Percentiles rank a stretch among this genome's conserved stretches.
phyloP scores from a whole-genome alignment of 2,113 vertebrate species.

The Pygoscelis antarcticus region DNA sequence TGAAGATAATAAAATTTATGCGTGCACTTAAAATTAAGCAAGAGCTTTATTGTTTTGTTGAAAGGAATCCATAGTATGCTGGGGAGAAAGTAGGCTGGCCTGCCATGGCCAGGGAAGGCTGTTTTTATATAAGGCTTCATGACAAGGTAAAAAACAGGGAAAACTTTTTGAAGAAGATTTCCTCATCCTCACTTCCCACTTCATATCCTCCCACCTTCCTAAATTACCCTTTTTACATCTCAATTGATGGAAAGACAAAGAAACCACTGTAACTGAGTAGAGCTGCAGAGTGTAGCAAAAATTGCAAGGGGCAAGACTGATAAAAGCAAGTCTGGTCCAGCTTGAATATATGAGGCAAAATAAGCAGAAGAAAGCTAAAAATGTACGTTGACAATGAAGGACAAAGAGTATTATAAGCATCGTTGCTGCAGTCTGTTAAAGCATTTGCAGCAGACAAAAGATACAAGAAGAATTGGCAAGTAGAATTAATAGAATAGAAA shows the following conservation, averaged over 20 bases:
- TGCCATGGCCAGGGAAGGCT: not conserved
- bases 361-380: constrained; percentile 58
- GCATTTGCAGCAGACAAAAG: constrained; percentile 22
- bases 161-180: constrained; percentile 46
- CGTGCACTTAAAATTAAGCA: not conserved
- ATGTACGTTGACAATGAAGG: not conserved
- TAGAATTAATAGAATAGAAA: constrained; percentile 1
- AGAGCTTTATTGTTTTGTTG: not conserved
- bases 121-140: constrained; percentile 35
- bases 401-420: constrained; percentile 2
- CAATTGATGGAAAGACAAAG: constrained; percentile 57
- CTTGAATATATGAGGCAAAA: constrained; percentile 32
- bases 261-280: constrained; percentile 41
- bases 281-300: constrained; percentile 33
- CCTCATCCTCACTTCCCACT: constrained; percentile 62
- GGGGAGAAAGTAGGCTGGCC: not conserved
- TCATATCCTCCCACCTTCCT: constrained; percentile 63
- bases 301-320: constrained; percentile 24
- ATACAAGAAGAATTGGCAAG: not conserved
- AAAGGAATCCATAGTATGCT: not conserved
- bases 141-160: constrained; percentile 35
- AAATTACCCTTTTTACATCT: constrained; percentile 67
- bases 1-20: constrained; percentile 26
- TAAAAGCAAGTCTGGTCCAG: constrained; percentile 54
- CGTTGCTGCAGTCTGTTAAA: not conserved